phyloP scores from a whole-genome alignment of 2,113 vertebrate genomes.

The Nesoenas mayeri region DNA sequence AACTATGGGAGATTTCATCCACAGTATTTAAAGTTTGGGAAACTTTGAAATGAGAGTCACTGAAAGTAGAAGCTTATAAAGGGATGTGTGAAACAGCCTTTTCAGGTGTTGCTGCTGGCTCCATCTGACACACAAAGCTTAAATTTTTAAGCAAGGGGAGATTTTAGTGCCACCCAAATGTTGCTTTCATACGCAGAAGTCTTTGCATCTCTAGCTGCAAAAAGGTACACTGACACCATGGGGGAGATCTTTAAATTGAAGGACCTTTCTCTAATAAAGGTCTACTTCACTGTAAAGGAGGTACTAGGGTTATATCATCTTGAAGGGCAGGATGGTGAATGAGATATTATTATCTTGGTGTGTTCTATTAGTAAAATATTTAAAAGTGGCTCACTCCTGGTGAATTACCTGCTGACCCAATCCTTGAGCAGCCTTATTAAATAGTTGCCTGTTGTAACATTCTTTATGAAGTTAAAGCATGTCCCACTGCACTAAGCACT shows the following conservation, averaged over 20 bases:
- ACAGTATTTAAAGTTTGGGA: not conserved
- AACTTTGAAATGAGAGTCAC: not conserved
- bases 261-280: constrained; percentile 29
- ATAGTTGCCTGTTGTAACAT: constrained; percentile 47
- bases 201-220: not conserved
- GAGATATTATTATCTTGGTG: constrained; percentile 44
- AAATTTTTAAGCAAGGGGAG: not conserved
- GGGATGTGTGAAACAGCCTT: not conserved
- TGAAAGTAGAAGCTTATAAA: not conserved
- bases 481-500: constrained; percentile 37
- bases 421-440: constrained; percentile 58
- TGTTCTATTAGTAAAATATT: constrained; percentile 64
- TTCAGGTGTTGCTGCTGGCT: not conserved
- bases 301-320: not conserved
- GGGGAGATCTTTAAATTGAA: not conserved
- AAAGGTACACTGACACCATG: not conserved
- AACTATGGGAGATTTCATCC: not conserved
- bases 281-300: not conserved
- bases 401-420: constrained; percentile 61
- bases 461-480: constrained; percentile 36
- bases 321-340: constrained; percentile 51
- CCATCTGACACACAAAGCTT: not conserved
- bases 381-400: constrained; percentile 53
- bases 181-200: not conserved
- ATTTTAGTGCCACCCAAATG: not conserved